These are phyloP conservation scores for Blera fallax DNA, from an alignment of 2,888 invertebrate genomes.

Conservation along the genomic window DNA sequence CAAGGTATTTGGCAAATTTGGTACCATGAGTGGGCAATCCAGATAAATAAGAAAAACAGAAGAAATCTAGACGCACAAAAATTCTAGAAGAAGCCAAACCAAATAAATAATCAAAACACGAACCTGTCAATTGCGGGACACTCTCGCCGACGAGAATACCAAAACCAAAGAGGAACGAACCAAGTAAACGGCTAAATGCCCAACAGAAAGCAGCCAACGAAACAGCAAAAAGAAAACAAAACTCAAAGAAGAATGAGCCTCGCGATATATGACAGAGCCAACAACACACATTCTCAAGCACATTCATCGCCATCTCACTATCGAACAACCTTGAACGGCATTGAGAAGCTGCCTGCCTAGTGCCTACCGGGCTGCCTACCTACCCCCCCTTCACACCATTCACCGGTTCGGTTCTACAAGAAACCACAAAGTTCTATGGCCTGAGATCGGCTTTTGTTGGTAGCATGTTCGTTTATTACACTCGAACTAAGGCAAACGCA, in stretches of 20 bases:
- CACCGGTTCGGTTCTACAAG: constrained; percentile 32
- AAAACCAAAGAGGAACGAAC: constrained; percentile 65
- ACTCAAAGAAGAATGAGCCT: constrained; percentile 20
- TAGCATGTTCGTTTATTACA: constrained; percentile 36
- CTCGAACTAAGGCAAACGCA: constrained; percentile 36
- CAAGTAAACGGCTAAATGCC: constrained; percentile 38
- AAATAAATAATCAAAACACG: constrained; percentile 67
- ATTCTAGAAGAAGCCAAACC: constrained; percentile 50
- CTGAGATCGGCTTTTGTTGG: constrained; percentile 35
- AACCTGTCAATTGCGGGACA: constrained; percentile 70
- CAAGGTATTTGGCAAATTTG: background rate
- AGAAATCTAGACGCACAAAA: constrained; percentile 43
- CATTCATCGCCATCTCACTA: constrained; percentile 35
- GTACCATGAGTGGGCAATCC: constrained; percentile 25
- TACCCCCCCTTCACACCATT: background rate
- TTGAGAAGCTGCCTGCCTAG: constrained; percentile 70
- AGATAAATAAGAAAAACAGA: constrained; percentile 18
- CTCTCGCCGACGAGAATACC: constrained; percentile 51
- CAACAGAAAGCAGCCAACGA: constrained; percentile 26
- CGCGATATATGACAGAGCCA: constrained; percentile 21
- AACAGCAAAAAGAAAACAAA: constrained; percentile 5
- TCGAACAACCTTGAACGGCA: constrained; percentile 71
- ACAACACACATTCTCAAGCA: constrained; percentile 31
- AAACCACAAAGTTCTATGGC: constrained; percentile 61
- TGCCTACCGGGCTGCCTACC: constrained; percentile 22